Evolutionary conservation across 2,797 vertebrate genomes (phyloP), one percentile per base, ranked within the genome.

Genomic region (Coregonus sp.): DNA sequence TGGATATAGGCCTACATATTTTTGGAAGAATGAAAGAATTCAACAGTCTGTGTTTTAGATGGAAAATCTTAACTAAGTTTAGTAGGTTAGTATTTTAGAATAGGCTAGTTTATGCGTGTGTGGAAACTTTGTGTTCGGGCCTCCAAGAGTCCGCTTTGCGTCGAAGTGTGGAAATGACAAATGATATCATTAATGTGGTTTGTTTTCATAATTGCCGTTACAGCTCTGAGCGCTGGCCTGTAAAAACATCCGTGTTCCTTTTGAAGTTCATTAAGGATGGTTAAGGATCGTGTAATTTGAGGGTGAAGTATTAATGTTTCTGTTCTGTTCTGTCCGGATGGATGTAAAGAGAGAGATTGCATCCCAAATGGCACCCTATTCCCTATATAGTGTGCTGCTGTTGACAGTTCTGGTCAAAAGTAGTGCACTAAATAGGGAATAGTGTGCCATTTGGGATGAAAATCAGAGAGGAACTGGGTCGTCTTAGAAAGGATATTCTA

Each of bases 141-240:
- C 79, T 66, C 85, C 67, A 70, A 85, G 83, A 5, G 6, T 75
- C 77, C 9, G 20, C 59, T 63, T 7, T 5, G 2, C 18, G 2
- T 5, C 76, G 65, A 87, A 73, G 91, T 92, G 89, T 92, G 89
- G 87, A 92, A 92, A 91, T 94, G 89, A 92, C 90, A 90, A 92
- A 94, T 93, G 79, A 89, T 91, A 88, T 90, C 81, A 93, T 93
- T 92, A 89, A 92, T 92, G 84, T 78, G 86, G 89, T 93, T 93
- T 93, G 89, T 92, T 93, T 93, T 93, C 86, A 86, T 90, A 92
- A 92, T 94, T 91, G 89, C 89, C 74, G 82, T 91, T 88, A 87
- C 89, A 9, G 89, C 84, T 82, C 85, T 71, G 86, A 87, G 81
- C 11, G 14, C 87, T 79, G 75, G 87, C 86, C 89, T 90, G 86